Conservation (phyloP, 2,888 invertebrate species). For the Tortrix viridana region DNA sequence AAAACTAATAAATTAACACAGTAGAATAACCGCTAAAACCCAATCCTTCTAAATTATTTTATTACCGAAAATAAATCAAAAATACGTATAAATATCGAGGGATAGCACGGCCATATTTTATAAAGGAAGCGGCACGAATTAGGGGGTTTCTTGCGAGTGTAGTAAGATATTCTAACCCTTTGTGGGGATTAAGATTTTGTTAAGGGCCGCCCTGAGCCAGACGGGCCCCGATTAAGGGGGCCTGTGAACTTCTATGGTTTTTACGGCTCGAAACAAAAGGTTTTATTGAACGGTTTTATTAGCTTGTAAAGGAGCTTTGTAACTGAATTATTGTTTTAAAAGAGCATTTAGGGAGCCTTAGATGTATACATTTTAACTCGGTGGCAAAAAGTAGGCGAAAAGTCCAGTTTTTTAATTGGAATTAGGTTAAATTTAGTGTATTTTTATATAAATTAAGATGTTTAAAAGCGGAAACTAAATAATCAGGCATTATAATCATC, state of each 20-base stretch:
- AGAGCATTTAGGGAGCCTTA: background rate
- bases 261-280: conserved; percentile 64
- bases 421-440: no score
- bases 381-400: background rate
- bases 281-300: conserved; percentile 30
- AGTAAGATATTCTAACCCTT: conserved; percentile 84
- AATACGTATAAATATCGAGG: conserved; percentile 30
- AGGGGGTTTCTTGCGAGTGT: conserved; percentile 79
- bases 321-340: conserved; percentile 20
- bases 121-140: conserved; percentile 64
- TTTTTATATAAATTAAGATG: no score
- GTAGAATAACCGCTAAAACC: background rate
- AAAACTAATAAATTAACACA: no score
- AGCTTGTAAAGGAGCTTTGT: conserved; percentile 25
- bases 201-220: conserved; percentile 76
- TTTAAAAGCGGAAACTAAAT: no score
- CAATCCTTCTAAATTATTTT: conserved; percentile 7
- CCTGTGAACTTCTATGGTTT: conserved; percentile 76
- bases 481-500: no score
- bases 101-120: conserved; percentile 58
- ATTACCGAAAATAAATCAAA: conserved; percentile 8
- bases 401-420: no score
- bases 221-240: conserved; percentile 67
- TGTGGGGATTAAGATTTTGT: conserved; percentile 84
- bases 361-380: background rate